Conservation (phyloP, 2,797 vertebrate species). For the Phalloptychus januarius region DNA sequence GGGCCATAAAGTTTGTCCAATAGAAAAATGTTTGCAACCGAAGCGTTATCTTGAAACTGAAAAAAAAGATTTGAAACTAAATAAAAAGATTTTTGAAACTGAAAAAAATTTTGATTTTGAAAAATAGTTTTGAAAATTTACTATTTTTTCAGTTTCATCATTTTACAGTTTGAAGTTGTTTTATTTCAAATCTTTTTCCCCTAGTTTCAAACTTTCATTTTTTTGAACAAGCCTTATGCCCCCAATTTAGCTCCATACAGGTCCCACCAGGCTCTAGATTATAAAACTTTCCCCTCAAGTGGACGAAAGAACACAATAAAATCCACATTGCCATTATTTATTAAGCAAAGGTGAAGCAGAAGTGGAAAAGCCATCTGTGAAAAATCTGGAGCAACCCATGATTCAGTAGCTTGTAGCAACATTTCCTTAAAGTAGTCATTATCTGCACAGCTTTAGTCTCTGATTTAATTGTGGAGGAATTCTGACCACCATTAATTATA, state of each 20-base stretch:
- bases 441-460: not conserved
- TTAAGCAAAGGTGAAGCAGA: not conserved
- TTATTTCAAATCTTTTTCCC: too few relatives aligned
- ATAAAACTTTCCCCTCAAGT: not conserved
- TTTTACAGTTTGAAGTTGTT: too few relatives aligned
- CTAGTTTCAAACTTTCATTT: too few relatives aligned
- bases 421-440: not conserved
- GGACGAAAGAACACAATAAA: not conserved
- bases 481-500: not conserved
- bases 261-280: not conserved
- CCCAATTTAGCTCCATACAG: not conserved
- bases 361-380: not conserved
- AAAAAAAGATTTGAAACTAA: too few relatives aligned
- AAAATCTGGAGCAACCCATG: not conserved
- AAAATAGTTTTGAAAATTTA: too few relatives aligned
- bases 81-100: too few relatives aligned
- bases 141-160: too few relatives aligned
- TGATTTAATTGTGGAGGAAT: not conserved
- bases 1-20: too few relatives aligned
- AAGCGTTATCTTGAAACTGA: too few relatives aligned
- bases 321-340: not conserved
- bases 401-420: not conserved
- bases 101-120: too few relatives aligned
- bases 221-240: too few relatives aligned
- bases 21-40: too few relatives aligned